Percentiles rank a stretch among this genome's conserved stretches.
Evolutionary conservation across 2,888 invertebrate species (phyloP).

Genomic region (Epicampocera succincta): DNA sequence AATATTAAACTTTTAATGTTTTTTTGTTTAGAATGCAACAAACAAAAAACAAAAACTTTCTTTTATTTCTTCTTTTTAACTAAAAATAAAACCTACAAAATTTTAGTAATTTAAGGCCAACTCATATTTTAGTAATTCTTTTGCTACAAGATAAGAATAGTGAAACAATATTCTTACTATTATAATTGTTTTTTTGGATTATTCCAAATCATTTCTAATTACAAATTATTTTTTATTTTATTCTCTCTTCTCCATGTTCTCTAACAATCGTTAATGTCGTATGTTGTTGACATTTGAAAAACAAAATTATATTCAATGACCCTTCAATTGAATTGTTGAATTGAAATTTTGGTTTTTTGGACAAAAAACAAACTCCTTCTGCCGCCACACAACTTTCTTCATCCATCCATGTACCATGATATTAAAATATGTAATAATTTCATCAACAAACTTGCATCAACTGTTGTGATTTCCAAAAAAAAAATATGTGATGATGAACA

Average conservation of each 20-base stretch:
- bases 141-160: slow-evolving; percentile 61
- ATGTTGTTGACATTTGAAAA: slow-evolving; percentile 63
- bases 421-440: slow-evolving; percentile 30
- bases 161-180: slow-evolving; percentile 50
- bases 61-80: slow-evolving; percentile 45
- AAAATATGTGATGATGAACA: slow-evolving; percentile 54
- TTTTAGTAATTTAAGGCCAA: slow-evolving; percentile 51
- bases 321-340: slow-evolving; percentile 65
- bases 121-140: slow-evolving; percentile 68
- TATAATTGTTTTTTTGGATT: slow-evolving; percentile 71
- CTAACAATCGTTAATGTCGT: slow-evolving; percentile 44
- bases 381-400: slow-evolving; percentile 62
- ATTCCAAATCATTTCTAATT: slow-evolving; percentile 77
- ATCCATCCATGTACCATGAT: slow-evolving; percentile 44
- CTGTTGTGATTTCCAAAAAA: slow-evolving; percentile 46
- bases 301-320: slow-evolving; percentile 71
- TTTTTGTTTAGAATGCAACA: slow-evolving; percentile 18
- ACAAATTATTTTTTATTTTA: slow-evolving; percentile 78
- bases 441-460: slow-evolving; percentile 60
- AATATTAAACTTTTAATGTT: slow-evolving; percentile 2
- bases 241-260: slow-evolving; percentile 78
- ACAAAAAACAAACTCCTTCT: slow-evolving; percentile 55
- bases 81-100: slow-evolving; percentile 24
- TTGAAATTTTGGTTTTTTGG: slow-evolving; percentile 64
- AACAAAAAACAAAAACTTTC: slow-evolving; percentile 10